Percentiles rank a stretch among this genome's conserved stretches.
Conservation (phyloP, 2,113 vertebrate species). For the Opisthocomus hoazin region DNA sequence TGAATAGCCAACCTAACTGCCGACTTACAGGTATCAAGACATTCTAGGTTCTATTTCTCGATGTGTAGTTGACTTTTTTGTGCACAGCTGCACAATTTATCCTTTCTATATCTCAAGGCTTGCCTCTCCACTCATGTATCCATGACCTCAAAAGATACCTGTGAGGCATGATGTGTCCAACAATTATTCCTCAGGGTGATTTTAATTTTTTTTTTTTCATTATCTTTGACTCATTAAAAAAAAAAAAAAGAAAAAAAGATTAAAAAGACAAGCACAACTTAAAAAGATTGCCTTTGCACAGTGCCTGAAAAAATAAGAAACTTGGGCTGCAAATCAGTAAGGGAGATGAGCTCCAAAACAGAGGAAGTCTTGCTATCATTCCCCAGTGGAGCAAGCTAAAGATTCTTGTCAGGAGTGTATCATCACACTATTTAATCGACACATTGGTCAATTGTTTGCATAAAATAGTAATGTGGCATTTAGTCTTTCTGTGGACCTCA, state of each 20-base stretch:
- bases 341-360: background rate
- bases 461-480: conserved; percentile 49
- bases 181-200: background rate
- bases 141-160: background rate
- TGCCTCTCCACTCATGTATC: background rate
- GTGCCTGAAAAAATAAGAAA: background rate
- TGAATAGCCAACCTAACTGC: background rate
- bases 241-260: rapidly evolving
- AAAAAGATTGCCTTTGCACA: background rate
- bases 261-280: background rate
- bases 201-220: background rate
- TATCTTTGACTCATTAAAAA: background rate
- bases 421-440: background rate
- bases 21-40: background rate
- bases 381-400: background rate
- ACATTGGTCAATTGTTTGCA: background rate
- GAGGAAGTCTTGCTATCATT: background rate
- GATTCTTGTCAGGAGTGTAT: background rate
- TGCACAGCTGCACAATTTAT: background rate
- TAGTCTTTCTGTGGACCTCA: background rate
- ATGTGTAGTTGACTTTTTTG: background rate
- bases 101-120: background rate
- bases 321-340: background rate
- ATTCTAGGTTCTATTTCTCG: background rate
- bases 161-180: background rate